A percentile compares a stretch with the other conserved stretches of the same genome.
Conservation (phyloP, 2,113 vertebrate species). For the Acrocephalus kingi region DNA sequence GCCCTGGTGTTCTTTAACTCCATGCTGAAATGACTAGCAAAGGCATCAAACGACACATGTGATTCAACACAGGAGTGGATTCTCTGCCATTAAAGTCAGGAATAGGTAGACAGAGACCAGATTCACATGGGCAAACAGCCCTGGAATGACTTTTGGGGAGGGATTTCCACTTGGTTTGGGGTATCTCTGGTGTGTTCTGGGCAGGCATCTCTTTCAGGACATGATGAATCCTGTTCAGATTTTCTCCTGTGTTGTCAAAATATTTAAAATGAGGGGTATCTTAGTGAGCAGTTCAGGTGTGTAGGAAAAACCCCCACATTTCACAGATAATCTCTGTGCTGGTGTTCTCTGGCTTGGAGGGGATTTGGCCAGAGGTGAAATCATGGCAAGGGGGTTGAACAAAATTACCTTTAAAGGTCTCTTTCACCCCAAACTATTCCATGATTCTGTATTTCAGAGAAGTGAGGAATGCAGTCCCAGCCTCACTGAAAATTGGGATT, state of each 20-base stretch:
- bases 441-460: background rate
- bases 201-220: background rate
- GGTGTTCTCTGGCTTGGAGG: background rate
- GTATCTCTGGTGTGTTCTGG: background rate
- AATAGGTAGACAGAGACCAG: background rate
- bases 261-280: background rate
- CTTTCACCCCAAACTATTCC: background rate
- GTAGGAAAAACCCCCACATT: background rate
- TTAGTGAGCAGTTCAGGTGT: background rate
- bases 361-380: background rate
- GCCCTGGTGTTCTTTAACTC: background rate
- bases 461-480: background rate
- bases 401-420: background rate
- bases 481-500: background rate
- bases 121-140: accelerated
- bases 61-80: background rate
- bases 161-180: background rate
- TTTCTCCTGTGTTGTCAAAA: background rate
- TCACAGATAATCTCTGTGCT: background rate
- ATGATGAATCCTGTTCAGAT: background rate
- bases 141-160: background rate
- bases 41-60: background rate
- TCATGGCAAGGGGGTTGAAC: background rate
- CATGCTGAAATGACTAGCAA: background rate
- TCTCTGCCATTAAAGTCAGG: background rate